Evolutionary conservation across 2,797 vertebrate species (phyloP), one percentile per base, ranked within the genome.

Genomic region (Chiroxiphia lanceolata): DNA sequence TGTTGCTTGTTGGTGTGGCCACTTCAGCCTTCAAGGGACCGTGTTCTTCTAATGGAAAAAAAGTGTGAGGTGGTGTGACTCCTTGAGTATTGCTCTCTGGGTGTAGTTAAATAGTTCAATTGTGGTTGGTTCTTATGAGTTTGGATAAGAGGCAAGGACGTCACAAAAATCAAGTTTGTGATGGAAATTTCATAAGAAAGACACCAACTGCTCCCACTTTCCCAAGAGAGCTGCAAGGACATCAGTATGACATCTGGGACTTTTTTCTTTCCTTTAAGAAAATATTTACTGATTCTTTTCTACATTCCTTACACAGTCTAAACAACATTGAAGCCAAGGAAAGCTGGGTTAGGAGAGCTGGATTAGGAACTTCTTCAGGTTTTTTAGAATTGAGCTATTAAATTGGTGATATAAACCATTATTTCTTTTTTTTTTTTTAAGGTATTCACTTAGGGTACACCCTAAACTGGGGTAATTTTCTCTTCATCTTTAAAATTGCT

Each of bases 221-320:
- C 93, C 86, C 91, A 64, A 60, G 93, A 92, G 95, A 42, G 27
- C 63, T 88, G 44, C 12, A 3, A 83, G 47, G 87, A 91, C 0
- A 7, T 92, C 93, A 94, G 36, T 84, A 36, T 76, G 85, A 90
- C 84, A 80, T 87, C 92, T 79, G 59, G 22, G 44, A 19, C 21
- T 12, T 27, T 60, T 63, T 56, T 69, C 56, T 92, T 57, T 29
- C 51, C 45, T 93, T 83, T 81, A 94, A 87, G 67, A 96, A 95
- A 94, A 94, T 92, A 94, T 91, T 96, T 94, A 94, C 67, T 84
- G 60, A 14, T 89, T 94, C 64, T 90, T 88, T 96, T 91, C 77
- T 92, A 29, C 90, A 94, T 96, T 94, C 91, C 83, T 94, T 74
- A 57, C 33, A 36, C 38, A 90, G 42, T 93, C 69, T 80, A 94